Base-by-base conservation (phyloP, 2,888 invertebrate genomes). In the Trichacis sp. region DNA sequence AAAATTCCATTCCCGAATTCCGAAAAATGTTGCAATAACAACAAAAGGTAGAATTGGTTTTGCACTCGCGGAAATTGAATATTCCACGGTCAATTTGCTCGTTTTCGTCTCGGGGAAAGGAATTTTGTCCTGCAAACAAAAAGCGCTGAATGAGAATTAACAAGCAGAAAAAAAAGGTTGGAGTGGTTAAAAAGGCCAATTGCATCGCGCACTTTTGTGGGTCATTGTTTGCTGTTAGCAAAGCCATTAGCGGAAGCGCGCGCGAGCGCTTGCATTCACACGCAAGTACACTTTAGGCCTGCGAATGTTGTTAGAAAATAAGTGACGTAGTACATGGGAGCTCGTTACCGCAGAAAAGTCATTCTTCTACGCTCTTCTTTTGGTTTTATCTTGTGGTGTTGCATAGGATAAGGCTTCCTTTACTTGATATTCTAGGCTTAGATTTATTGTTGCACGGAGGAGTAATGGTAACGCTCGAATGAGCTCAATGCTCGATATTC, bases 271-370 rank as follows among this genome's bases (percentile, higher is more conserved):
- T 63, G 67, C 62, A 67, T 67, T 67, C 67, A 52, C 67, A 67
- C 67, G 63, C 63, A 51, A 59, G 57, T 67, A 67, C 67, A 68
- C 68, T 64, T 68, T 68, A 58, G 65, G 62, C 60, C 61, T 70
- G 72, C 66, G 72, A 71, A 66, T 65, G 73, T 69, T 68, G 68
- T 72, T 73, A 72, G 77, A 76, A 76, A 78, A 77, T 77, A 76
- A 73, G 73, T 73, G 76, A 76, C 76, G 76, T 73, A 76, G 68
- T 79, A 80, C 80, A 80, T 75, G 80, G 77, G 75, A 79, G 77
- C 82, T 82, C 80, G 82, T 82, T 82, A 82, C 80, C 73, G 73
- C 70, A 60, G 73, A 73, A 75, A 73, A 75, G 73, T 75, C 71
- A 72, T 73, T 65, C 71, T 69, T 65, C 54, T 48, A 58, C 60